Evolutionary conservation across 1,140 invertebrate species (phyloP), one percentile per base, ranked within the genome.

Genomic region (Odontomachus brunneus): DNA sequence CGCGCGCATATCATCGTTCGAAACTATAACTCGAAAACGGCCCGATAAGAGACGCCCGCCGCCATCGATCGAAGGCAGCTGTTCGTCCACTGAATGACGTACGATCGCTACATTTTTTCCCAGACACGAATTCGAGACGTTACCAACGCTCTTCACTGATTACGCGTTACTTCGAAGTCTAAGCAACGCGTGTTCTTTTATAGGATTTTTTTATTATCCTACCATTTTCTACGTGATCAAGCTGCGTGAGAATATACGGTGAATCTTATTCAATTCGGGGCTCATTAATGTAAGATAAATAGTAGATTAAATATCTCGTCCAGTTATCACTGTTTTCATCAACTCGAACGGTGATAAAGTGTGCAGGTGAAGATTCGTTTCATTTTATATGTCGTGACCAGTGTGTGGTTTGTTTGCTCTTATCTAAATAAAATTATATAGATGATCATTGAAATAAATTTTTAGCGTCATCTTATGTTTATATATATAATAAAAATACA

Each of bases 11-110:
- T 82, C 75, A 26, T 9, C 12, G 14, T 11, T 66, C 44, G 51
- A 75, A 86, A 75, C 83, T 59, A 81, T 84, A 82, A 82, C 63
- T 85, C 59, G 59, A 44, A 59, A 63, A 38, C 29, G 44, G 15
- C 48, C 55, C 72, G 84, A 86, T 86, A 86, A 86, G 84, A 55
- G 15, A 7, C 33, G 38, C 38, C 38, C 38, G 38, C 24, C 33
- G 49, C 17, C 51, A 29, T 15, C 33, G 51, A 59, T 60, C 48
- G 22, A 66, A 33, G 17, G 51, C 44, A 59, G 53, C 29, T 33
- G 15, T 15, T 29, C 24, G 29, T 24, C 26, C 4, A 5, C 48
- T 7, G 29, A 24, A 7, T 66, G 65, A 69, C 29, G 5, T 78
- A 78, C 49, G 29, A 44, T 63, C 24, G 57, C 29, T 44, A 38